These are phyloP conservation scores for Oscarella lobularis DNA, from an alignment of 37 sponge, comb jelly and placozoan species.

Conservation along the genomic window DNA sequence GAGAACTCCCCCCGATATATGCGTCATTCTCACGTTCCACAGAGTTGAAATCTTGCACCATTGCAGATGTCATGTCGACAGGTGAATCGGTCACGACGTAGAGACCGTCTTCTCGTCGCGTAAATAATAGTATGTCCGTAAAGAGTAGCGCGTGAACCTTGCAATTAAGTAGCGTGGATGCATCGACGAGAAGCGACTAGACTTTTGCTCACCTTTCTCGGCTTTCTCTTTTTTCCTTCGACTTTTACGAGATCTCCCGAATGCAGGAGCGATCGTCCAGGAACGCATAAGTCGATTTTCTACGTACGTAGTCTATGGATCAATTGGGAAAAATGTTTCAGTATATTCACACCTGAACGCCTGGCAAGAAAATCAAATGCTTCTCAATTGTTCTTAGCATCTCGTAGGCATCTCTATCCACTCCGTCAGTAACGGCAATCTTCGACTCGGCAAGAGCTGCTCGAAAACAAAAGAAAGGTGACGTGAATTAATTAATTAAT, in stretches of 20 bases:
- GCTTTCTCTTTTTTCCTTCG: conserved; percentile 29
- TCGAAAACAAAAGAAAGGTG: no score
- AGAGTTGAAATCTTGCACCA: conserved; percentile 33
- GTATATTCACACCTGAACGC: not conserved
- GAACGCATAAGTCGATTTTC: conserved; percentile 15
- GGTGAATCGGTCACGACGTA: conserved; percentile 27
- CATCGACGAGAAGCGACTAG: not conserved
- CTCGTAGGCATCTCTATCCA: no score
- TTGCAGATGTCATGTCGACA: conserved; percentile 18
- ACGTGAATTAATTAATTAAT: no score
- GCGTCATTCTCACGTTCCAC: conserved; percentile 28
- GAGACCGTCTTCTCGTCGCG: conserved; percentile 19
- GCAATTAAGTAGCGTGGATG: not conserved
- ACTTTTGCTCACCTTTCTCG: conserved; percentile 14
- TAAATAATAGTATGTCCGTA: conserved; percentile 48
- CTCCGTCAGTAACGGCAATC: no score
- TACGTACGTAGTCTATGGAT: not conserved
- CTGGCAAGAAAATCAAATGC: not conserved
- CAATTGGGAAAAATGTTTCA: not conserved
- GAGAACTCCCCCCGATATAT: no score
- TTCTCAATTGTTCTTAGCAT: no score
- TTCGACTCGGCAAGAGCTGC: no score
- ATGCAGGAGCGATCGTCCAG: conserved; percentile 32
- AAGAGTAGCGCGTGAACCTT: conserved; percentile 45
- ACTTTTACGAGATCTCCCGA: conserved; percentile 38